Base-by-base conservation (phyloP, 2,888 invertebrate species). In the Heliconius ethilla region DNA sequence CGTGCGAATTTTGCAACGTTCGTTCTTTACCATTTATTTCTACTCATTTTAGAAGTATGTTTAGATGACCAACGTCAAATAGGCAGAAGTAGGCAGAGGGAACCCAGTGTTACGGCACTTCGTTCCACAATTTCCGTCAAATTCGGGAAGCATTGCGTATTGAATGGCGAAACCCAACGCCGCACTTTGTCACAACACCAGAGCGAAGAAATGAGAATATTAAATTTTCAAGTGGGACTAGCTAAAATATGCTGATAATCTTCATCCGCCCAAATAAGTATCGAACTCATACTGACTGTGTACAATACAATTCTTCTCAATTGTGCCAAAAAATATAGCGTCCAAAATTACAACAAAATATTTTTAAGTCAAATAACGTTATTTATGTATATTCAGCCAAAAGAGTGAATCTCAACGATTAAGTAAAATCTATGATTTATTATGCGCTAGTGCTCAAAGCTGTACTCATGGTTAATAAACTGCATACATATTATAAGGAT, bases 371-470 rank as follows among this genome's bases (percentile, higher is more conserved):
- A 22, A 66, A 66, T 22, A 66, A 33, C 11, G 15, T 25, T 40
- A 11, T 25, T 69, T 69, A 69, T 45, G 3, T 45, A 40, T 27
- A 25, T 40, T 40, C 3, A 6, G 25, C 25, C 25, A 15, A 69
- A 40, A 69, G 69, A 45, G 25, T 67, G 40, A 69, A 67, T 40
- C 13, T 69, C 25, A 11, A 69, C 40, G 69, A 67, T 67, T 67
- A 67, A 67, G 15, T 25, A 40, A 69, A 69, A 69, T 45, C 40
- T 45, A 40, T 25, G 69, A 69, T 69, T 69, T 69, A 69, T 45
- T 69, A 69, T 45, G 40, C 69, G 3, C 69, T 69, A 3, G 25
- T 25, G 69, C 69, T 45, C 25, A 69, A 69, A 69, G 69, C 67
- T 63, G 63, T 27, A 27, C 63, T 63, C 63, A 27, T 15, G 63